These are phyloP conservation scores for Escarpia spicata DNA, from an alignment of 2,888 invertebrate genomes.

Conservation along the genomic window DNA sequence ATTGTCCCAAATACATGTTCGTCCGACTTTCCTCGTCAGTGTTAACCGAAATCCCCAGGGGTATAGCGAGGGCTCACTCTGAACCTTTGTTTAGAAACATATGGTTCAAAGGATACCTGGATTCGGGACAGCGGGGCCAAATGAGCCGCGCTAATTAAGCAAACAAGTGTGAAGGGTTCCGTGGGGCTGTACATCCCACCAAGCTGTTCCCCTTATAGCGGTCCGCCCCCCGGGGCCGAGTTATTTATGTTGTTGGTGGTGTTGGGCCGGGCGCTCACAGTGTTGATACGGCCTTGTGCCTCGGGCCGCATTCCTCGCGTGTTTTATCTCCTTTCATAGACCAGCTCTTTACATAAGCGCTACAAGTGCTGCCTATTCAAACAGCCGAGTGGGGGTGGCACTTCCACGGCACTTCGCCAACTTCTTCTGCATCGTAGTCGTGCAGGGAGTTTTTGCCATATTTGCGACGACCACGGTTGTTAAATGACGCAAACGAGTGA, in stretches of 20 bases:
- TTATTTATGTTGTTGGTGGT: neutral
- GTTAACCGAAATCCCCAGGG: neutral
- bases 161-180: neutral
- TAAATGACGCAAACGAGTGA: neutral
- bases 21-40: neutral
- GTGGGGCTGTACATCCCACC: neutral
- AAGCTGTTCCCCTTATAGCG: neutral
- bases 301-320: neutral
- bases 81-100: neutral
- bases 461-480: neutral
- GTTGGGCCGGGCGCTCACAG: neutral
- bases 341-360: conserved; percentile 11
- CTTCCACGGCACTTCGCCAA: neutral
- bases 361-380: neutral
- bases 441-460: neutral
- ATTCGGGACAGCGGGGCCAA: neutral
- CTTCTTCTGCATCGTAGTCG: neutral
- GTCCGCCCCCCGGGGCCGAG: neutral
- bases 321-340: conserved; percentile 12
- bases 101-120: neutral
- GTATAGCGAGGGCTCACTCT: neutral
- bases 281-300: neutral
- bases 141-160: neutral
- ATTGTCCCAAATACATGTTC: neutral
- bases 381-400: neutral